Base-by-base conservation (phyloP, 2,113 vertebrate genomes). In the Lophius piscatorius region DNA sequence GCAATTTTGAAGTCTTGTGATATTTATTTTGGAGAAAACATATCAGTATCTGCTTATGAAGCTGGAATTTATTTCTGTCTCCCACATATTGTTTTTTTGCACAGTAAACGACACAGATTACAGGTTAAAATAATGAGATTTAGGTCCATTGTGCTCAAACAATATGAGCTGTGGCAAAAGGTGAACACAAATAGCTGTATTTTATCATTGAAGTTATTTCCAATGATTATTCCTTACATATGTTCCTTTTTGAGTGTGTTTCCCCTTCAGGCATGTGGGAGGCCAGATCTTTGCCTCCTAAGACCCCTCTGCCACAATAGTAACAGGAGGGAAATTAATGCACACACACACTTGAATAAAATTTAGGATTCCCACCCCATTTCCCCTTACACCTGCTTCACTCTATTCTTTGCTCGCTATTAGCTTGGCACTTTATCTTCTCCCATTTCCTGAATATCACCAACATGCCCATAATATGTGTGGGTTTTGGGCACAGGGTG, bases 161-260 rank as follows among this genome's bases (percentile, higher is more conserved):
- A n/a, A 66, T 35, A 57, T 68, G 1, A 62, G 44, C 22, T 23
- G 13, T 41, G 42, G 34, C 29, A 58, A 36, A 23, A 63, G 29
- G 38, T 8, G 39, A 73, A 57, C 39, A 60, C 5, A 24, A 61
- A 45, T 61, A 29, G 50, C 63, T 34, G 16, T 23, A 33, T 66
- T 74, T 63, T 61, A 12, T 69, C n/a, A n/a, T 52, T 31, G 21
- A 63, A 66, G 55, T 68, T 69, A 74, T 71, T 83, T 81, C 54
- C 77, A 63, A 63, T 62, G 70, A 63, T 54, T 56, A 29, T 24
- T 36, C 40, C 48, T 23, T 45, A 50, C 44, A 16, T 41, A n/a
- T 36, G 56, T 6, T 11, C 38, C 13, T 22, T 8, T 38, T 44
- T 5, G 29, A 0, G 42, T 50, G 38, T 67, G n/a, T 67, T 47